Percentiles rank a stretch among this genome's conserved stretches.
These are phyloP conservation scores for Poecilobothrus nobilitatus DNA, from an alignment of 2,888 invertebrate genomes.

Conservation along the genomic window DNA sequence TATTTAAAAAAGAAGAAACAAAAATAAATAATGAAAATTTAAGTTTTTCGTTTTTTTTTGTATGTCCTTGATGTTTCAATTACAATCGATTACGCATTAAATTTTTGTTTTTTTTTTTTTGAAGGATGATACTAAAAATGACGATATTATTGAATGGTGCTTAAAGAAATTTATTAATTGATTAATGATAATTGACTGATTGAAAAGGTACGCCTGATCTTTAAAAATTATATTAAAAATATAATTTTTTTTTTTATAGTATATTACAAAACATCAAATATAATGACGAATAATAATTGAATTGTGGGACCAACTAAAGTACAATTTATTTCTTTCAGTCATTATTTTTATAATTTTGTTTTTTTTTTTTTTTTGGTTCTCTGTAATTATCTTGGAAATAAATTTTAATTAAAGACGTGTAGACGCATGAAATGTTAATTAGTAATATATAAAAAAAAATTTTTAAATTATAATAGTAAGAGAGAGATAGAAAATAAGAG, in stretches of 20 bases:
- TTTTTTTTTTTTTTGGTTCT: no score
- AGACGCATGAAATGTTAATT: no score
- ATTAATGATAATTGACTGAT: background rate
- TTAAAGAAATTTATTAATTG: background rate
- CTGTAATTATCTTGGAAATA: no score
- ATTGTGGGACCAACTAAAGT: no score
- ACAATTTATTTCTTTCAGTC: no score
- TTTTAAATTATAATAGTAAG: no score
- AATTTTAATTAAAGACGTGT: background rate
- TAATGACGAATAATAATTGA: background rate
- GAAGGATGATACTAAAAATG: background rate
- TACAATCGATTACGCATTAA: background rate
- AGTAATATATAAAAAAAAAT: no score
- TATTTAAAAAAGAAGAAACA: no score
- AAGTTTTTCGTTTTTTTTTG: background rate
- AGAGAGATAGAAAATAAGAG: no score
- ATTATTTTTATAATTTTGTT: no score
- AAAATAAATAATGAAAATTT: no score
- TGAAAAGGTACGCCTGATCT: background rate
- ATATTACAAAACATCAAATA: background rate
- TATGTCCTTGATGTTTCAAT: background rate
- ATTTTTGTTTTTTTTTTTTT: background rate
- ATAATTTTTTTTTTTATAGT: no score
- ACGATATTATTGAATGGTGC: background rate
- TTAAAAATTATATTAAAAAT: background rate